phyloP scores from a whole-genome alignment of 2,888 invertebrate genomes.

The Papilio elwesi region DNA sequence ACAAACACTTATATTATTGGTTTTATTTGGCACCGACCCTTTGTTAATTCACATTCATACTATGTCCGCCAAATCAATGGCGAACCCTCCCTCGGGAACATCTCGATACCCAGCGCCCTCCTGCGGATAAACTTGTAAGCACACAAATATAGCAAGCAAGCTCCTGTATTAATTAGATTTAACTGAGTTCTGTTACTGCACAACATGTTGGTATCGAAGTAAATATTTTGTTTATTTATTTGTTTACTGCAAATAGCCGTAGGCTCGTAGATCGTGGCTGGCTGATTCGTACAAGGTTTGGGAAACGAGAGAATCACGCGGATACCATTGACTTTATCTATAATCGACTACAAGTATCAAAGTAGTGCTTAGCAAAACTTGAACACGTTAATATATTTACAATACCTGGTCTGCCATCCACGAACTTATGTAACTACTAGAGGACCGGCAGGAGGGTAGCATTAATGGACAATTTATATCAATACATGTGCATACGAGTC shows the following conservation, averaged over 20 bases:
- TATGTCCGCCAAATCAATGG: conserved; percentile 36
- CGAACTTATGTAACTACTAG: too few species aligned
- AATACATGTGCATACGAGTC: too few species aligned
- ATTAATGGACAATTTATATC: too few species aligned
- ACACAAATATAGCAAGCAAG: conserved; percentile 49
- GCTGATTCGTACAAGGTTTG: too few species aligned
- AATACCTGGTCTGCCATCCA: too few species aligned
- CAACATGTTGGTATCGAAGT: conserved; percentile 2
- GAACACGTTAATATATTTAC: too few species aligned
- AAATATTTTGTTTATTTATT: neutral
- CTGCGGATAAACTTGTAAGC: conserved; percentile 44
- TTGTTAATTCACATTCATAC: conserved; percentile 27
- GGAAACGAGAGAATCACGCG: too few species aligned
- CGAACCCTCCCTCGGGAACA: conserved; percentile 33
- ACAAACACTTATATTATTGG: conserved; percentile 3
- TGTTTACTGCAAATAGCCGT: neutral
- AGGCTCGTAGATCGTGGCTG: too few species aligned
- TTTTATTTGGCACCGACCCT: neutral
- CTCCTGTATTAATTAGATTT: conserved; percentile 37
- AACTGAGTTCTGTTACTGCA: conserved; percentile 35
- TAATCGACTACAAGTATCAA: too few species aligned
- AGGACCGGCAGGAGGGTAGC: too few species aligned
- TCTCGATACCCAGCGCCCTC: conserved; percentile 34
- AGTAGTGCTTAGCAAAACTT: too few species aligned
- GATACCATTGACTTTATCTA: too few species aligned